Evolutionary conservation across 2,113 vertebrate genomes (phyloP).

Genomic region (Gymnogyps californianus): DNA sequence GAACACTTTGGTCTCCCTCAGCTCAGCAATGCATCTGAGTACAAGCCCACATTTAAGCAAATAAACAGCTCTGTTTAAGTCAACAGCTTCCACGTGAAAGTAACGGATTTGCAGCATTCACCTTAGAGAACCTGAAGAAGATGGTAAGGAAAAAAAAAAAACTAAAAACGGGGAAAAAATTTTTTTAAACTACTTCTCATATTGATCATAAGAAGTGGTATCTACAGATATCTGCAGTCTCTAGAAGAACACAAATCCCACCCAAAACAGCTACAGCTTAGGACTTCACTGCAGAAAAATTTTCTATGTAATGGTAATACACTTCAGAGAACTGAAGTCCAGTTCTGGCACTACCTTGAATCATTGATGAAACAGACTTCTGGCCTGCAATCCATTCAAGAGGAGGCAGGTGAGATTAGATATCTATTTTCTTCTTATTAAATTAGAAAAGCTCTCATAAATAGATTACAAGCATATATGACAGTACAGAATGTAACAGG

Average conservation of each 20-base stretch:
- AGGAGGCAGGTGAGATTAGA: neutral
- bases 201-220: neutral
- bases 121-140: neutral
- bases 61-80: neutral
- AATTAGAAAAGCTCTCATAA: neutral
- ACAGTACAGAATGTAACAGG: neutral
- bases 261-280: neutral
- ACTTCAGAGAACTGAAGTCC: neutral
- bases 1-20: neutral
- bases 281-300: neutral
- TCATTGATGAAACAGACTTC: neutral
- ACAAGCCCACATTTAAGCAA: neutral
- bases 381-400: neutral
- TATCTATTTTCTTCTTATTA: neutral
- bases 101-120: neutral
- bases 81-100: neutral
- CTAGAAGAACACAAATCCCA: neutral
- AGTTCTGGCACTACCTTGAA: neutral
- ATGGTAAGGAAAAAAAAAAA: neutral
- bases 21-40: neutral
- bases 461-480: neutral
- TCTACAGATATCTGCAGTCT: neutral
- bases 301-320: neutral
- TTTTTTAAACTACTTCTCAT: neutral
- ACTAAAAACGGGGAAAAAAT: accelerated